A percentile compares a stretch with the other conserved stretches of the same genome.
phyloP scores from a whole-genome alignment of 53 echinoderm and acorn worm species.

The Apostichopus leukothele region DNA sequence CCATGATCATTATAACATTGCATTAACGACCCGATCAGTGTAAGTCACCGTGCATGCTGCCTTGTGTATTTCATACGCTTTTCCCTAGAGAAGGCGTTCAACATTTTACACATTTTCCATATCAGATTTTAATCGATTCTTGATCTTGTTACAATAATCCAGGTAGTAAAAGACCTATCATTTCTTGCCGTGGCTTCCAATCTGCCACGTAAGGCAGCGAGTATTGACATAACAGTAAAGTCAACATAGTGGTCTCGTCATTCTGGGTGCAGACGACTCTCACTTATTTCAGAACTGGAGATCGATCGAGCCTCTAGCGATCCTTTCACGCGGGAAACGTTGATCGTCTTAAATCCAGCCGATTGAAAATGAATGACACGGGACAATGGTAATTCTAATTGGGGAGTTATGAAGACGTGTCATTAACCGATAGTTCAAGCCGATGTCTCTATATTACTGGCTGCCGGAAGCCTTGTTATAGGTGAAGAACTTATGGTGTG shows the following conservation, averaged over 20 bases:
- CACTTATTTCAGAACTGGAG: not conserved
- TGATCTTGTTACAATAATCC: constrained; percentile 38
- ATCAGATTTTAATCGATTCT: constrained; percentile 13
- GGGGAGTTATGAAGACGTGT: not conserved
- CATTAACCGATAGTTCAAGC: not conserved
- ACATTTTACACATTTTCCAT: not conserved
- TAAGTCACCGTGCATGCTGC: too few relatives aligned
- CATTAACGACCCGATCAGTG: too few relatives aligned
- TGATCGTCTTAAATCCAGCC: not conserved
- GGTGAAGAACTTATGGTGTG: too few relatives aligned
- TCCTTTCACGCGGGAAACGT: not conserved
- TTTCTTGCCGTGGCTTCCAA: constrained; percentile 10
- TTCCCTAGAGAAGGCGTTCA: not conserved
- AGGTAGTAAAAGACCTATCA: not conserved
- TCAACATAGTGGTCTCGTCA: not conserved
- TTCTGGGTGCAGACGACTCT: not conserved
- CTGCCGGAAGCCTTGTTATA: too few relatives aligned
- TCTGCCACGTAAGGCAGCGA: not conserved
- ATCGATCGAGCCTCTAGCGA: not conserved
- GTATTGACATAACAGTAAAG: constrained; percentile 31
- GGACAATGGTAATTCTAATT: not conserved
- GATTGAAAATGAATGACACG: not conserved
- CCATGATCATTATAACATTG: too few relatives aligned
- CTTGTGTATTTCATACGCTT: too few relatives aligned
- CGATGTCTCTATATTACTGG: not conserved